A percentile compares a stretch with the other conserved stretches of the same genome.
phyloP scores from a whole-genome alignment of 2,797 vertebrate species.

The Microctenopoma steveboyesi region DNA sequence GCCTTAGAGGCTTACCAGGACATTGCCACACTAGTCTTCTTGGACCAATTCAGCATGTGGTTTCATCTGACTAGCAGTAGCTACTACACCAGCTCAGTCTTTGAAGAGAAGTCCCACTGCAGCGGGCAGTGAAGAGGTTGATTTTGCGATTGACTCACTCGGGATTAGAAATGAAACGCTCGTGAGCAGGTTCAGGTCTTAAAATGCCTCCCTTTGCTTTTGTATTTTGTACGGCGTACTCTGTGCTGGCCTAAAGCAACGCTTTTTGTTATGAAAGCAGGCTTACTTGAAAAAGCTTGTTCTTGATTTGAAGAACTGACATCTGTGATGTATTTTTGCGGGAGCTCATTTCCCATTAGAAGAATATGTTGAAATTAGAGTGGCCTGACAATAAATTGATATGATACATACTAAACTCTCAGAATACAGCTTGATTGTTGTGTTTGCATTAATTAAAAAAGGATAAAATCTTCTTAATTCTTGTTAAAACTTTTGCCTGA shows the following conservation, averaged over 20 bases:
- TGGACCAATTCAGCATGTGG: slow-evolving; percentile 66
- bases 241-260: slow-evolving; percentile 51
- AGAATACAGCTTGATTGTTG: background rate
- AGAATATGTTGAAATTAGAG: slow-evolving; percentile 4
- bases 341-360: slow-evolving; percentile 28
- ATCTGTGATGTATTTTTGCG: slow-evolving; percentile 2
- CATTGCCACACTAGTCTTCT: slow-evolving; percentile 68
- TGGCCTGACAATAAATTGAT: background rate
- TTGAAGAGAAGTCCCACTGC: slow-evolving; percentile 39
- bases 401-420: background rate
- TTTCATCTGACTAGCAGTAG: slow-evolving; percentile 27
- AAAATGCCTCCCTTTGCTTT: slow-evolving; percentile 55
- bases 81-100: slow-evolving; percentile 30
- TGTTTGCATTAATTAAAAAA: background rate
- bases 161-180: slow-evolving; percentile 75
- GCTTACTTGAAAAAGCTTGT: slow-evolving; percentile 24
- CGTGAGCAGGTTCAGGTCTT: slow-evolving; percentile 70
- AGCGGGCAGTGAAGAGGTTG: slow-evolving; percentile 34
- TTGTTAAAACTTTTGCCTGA: background rate
- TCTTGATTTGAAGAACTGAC: slow-evolving; percentile 25
- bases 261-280: slow-evolving; percentile 54
- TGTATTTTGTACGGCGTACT: slow-evolving; percentile 52
- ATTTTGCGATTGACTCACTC: slow-evolving; percentile 53
- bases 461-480: background rate
- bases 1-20: slow-evolving; percentile 52